Conservation (phyloP, 2,797 vertebrate genomes). For the Cygnus olor region DNA sequence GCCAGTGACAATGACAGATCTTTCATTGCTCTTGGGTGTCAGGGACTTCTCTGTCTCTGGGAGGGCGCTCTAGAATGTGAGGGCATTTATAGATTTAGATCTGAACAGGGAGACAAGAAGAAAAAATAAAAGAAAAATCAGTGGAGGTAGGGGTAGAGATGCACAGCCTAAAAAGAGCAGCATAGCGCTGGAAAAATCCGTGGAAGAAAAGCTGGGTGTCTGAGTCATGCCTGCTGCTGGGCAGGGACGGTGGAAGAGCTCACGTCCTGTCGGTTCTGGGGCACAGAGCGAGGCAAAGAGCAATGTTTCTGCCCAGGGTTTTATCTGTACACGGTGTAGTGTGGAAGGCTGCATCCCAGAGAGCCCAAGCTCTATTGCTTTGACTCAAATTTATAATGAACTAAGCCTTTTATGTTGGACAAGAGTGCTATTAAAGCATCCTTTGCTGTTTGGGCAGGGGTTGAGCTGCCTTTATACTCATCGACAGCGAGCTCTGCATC, state of each 20-base stretch:
- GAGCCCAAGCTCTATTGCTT: not conserved
- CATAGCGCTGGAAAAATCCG: not conserved
- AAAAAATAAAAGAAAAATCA: not conserved
- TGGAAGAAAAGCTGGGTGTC: not conserved
- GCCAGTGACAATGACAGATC: not conserved
- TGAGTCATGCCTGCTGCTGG: not conserved
- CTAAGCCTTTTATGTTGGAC: not conserved
- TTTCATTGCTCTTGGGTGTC: not conserved
- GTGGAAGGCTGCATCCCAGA: not conserved
- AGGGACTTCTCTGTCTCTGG: not conserved
- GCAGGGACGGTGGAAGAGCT: not conserved
- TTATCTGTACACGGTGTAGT: fast-evolving
- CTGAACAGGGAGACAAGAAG: not conserved
- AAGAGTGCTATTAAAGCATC: not conserved
- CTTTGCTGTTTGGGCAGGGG: fast-evolving
- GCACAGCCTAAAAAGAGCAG: not conserved
- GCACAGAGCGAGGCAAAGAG: not conserved
- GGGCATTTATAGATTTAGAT: not conserved
- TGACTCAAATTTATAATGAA: not conserved
- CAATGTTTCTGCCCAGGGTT: not conserved
- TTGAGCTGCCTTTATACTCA: not conserved
- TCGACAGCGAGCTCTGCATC: not conserved
- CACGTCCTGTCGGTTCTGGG: not conserved
- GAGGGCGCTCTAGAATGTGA: not conserved
- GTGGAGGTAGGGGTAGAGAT: not conserved